phyloP scores from a whole-genome alignment of 2,888 invertebrate species.

The Drosophila colorata region DNA sequence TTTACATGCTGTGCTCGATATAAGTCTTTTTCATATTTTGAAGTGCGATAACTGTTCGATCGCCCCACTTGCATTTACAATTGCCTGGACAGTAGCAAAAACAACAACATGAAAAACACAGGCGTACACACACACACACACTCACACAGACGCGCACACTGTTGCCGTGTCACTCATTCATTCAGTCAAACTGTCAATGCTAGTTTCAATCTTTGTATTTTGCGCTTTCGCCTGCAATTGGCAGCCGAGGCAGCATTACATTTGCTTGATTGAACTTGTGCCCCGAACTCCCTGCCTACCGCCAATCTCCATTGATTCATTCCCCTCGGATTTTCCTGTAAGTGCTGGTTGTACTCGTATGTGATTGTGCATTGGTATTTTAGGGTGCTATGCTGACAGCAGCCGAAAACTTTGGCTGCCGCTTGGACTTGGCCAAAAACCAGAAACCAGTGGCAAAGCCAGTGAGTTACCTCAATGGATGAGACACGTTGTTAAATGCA shows the following conservation, averaged over 20 bases:
- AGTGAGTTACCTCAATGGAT: slow-evolving; percentile 43
- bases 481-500: slow-evolving; percentile 61
- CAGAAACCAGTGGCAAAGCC: slow-evolving; percentile 33
- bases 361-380: slow-evolving; percentile 34
- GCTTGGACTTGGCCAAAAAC: slow-evolving; percentile 33
- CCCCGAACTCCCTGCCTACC: neutral
- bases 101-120: slow-evolving; percentile 28
- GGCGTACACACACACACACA: slow-evolving; percentile 16
- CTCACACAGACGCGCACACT: slow-evolving; percentile 24
- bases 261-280: slow-evolving; percentile 74
- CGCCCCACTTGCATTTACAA: slow-evolving; percentile 48
- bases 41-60: slow-evolving; percentile 13
- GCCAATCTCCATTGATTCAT: neutral
- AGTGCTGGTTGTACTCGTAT: slow-evolving; percentile 4
- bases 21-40: no score
- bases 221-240: slow-evolving; percentile 72
- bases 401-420: slow-evolving; percentile 31
- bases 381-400: slow-evolving; percentile 23
- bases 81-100: slow-evolving; percentile 36
- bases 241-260: slow-evolving; percentile 70
- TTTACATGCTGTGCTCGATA: neutral
- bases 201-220: slow-evolving; percentile 73
- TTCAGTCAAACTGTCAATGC: slow-evolving; percentile 74
- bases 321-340: neutral
- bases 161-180: slow-evolving; percentile 69